Base-by-base conservation (phyloP, 2,797 vertebrate species). In the Manis javanica region DNA sequence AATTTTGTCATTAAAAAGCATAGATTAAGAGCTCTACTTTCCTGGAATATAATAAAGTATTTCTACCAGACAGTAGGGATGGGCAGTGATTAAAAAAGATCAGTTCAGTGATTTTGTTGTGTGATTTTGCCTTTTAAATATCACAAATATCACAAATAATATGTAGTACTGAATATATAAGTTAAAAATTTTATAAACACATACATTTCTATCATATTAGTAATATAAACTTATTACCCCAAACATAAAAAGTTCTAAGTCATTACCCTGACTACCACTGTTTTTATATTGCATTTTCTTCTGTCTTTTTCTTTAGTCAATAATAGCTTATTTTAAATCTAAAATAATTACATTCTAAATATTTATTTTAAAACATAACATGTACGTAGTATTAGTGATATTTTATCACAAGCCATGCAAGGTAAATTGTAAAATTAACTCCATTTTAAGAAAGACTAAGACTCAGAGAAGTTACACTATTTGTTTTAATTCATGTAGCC, bases 271-370 rank as follows among this genome's bases (percentile, higher is more conserved):
- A 34, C 3, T 3, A 63, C 10, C 5, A 46, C 2, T 66, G 16
- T 87, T 90, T 16, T 86, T 59, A 37, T 10, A 12, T 19, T 68
- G 3, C 1, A 75, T 34, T 68, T 87, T 9, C 15, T 64, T 74
- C 19, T 29, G 29, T 86, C 26, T 63, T 71, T 63, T 88, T 37
- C 34, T 84, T 66, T 85, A 53, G 74, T 15, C 14, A 93, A 14
- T 93, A 88, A 68, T 57, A 90, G 57, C 64, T 92, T n/a, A 66
- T 71, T 93, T 95, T 82, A 84, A 87, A 63, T 83, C 53, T 64
- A 19, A 72, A 3, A 18, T 86, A 15, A 78, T 77, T 69, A 49
- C 89, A 71, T 74, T 87, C 42, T 46, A 46, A 46, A 46, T 46
- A 46, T 46, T 46, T 46, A 46, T 46, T 11, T 46, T 11, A 46